These are phyloP conservation scores for Zonitis immaculata DNA, from an alignment of 2,888 invertebrate genomes.

Conservation along the genomic window DNA sequence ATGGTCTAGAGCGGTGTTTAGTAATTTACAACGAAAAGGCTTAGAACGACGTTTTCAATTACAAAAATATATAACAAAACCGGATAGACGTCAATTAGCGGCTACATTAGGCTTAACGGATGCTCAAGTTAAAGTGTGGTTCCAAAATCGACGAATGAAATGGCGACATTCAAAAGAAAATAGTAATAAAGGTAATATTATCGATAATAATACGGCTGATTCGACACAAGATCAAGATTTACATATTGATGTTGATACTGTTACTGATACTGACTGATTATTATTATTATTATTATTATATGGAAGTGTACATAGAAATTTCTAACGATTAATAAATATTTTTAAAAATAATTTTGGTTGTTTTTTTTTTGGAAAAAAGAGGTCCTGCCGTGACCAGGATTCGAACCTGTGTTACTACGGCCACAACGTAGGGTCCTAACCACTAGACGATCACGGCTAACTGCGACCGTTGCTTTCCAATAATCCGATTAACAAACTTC, in stretches of 20 bases:
- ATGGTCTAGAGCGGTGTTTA: conserved; percentile 94
- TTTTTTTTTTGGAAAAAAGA: neutral
- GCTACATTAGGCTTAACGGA: conserved; percentile 89
- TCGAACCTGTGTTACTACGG: conserved; percentile 61
- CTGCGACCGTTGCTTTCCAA: neutral
- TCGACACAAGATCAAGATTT: conserved; percentile 45
- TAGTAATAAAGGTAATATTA: conserved; percentile 28
- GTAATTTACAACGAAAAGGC: conserved; percentile 90
- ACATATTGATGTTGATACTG: conserved; percentile 47
- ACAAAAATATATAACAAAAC: conserved; percentile 95
- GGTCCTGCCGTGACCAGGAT: conserved; percentile 52
- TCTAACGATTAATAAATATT: neutral
- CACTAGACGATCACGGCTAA: conserved; percentile 46
- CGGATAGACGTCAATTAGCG: conserved; percentile 85
- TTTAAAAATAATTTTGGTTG: no score
- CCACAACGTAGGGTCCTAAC: conserved; percentile 56
- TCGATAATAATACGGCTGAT: conserved; percentile 37
- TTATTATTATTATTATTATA: neutral
- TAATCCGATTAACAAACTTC: no score
- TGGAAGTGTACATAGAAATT: neutral
- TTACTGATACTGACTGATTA: conserved; percentile 36
- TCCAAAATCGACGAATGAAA: conserved; percentile 65
- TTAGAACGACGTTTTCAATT: conserved; percentile 87
- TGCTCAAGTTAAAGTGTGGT: conserved; percentile 92
- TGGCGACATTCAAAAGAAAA: conserved; percentile 49